Conservation (phyloP, 2,797 vertebrate species). For the Lycodopsis pacificus region DNA sequence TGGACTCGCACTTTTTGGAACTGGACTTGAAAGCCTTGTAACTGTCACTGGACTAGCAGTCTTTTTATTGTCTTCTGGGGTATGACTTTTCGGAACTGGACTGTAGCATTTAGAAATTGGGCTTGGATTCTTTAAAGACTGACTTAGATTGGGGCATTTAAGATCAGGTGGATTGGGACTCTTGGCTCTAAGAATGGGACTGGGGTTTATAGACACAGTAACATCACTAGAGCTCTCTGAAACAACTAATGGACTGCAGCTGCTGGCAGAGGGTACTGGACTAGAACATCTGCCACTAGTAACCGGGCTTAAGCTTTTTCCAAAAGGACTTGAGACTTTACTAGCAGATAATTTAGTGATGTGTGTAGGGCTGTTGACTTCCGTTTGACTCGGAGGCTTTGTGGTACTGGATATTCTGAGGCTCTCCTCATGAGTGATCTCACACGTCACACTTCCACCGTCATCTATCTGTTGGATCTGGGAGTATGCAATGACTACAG, state of each 20-base stretch:
- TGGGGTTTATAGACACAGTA: slow-evolving; percentile 37
- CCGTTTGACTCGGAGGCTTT: slow-evolving; percentile 32
- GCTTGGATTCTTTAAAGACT: slow-evolving; percentile 45
- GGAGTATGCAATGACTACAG: slow-evolving; percentile 34
- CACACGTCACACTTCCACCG: slow-evolving; percentile 47
- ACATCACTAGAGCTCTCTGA: slow-evolving; percentile 57
- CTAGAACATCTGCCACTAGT: slow-evolving; percentile 35
- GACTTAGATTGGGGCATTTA: slow-evolving; percentile 23
- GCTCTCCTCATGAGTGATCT: slow-evolving; percentile 53
- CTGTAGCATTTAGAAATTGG: slow-evolving; percentile 42
- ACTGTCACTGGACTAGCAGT: slow-evolving; percentile 47
- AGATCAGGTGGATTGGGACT: slow-evolving; percentile 48
- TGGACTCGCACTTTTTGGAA: slow-evolving; percentile 48
- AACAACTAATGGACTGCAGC: slow-evolving; percentile 43
- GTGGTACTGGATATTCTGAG: slow-evolving; percentile 48
- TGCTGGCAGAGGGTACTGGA: slow-evolving; percentile 28
- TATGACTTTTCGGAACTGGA: slow-evolving; percentile 23
- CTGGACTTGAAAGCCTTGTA: slow-evolving; percentile 55
- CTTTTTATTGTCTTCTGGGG: slow-evolving; percentile 31
- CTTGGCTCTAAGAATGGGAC: slow-evolving; percentile 47
- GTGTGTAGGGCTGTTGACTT: slow-evolving; percentile 24
- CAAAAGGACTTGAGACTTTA: slow-evolving; percentile 25
- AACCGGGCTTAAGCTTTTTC: slow-evolving; percentile 30
- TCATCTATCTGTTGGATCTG: slow-evolving; percentile 50
- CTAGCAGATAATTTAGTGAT: slow-evolving; percentile 3